Percentiles rank a stretch among this genome's conserved stretches.
phyloP scores from a whole-genome alignment of 2,888 invertebrate genomes.

The Nemotelus nigrinus region DNA sequence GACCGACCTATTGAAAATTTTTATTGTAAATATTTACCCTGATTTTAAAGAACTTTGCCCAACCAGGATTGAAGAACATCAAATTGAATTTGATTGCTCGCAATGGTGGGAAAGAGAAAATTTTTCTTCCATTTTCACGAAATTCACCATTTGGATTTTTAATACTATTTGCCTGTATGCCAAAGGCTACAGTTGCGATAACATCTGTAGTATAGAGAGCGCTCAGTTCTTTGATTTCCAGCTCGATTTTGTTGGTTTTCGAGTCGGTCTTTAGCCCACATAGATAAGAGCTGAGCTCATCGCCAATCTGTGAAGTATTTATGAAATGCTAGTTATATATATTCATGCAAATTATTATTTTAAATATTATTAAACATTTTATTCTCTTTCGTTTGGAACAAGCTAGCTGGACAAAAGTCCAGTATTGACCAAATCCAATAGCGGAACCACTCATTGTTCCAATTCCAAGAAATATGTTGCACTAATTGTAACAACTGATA shows the following conservation, averaged over 20 bases:
- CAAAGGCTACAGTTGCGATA: slow-evolving; percentile 62
- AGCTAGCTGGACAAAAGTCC: too few species aligned
- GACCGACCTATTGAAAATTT: not conserved
- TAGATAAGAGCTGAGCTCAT: slow-evolving; percentile 37
- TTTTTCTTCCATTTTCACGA: slow-evolving; percentile 55
- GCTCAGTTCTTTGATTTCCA: slow-evolving; percentile 59
- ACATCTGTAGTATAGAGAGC: slow-evolving; percentile 60
- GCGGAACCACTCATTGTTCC: too few species aligned
- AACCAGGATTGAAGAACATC: slow-evolving; percentile 60
- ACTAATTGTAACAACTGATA: too few species aligned
- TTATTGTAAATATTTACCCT: slow-evolving; percentile 53
- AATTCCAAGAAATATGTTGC: too few species aligned
- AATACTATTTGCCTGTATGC: slow-evolving; percentile 59
- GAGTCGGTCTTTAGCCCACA: slow-evolving; percentile 3
- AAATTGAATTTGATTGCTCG: slow-evolving; percentile 57
- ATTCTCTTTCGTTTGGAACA: not conserved
- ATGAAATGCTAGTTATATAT: not conserved
- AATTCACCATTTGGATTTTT: slow-evolving; percentile 60
- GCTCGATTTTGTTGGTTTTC: slow-evolving; percentile 36
- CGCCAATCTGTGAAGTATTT: slow-evolving; percentile 33
- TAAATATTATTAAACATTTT: not conserved
- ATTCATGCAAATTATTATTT: not conserved
- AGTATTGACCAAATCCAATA: too few species aligned
- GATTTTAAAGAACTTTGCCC: slow-evolving; percentile 55
- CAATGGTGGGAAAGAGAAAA: slow-evolving; percentile 54